A percentile compares a stretch with the other conserved stretches of the same genome.
These are phyloP conservation scores for Aphelocoma californica DNA, from an alignment of 2,797 vertebrate genomes.

Conservation along the genomic window DNA sequence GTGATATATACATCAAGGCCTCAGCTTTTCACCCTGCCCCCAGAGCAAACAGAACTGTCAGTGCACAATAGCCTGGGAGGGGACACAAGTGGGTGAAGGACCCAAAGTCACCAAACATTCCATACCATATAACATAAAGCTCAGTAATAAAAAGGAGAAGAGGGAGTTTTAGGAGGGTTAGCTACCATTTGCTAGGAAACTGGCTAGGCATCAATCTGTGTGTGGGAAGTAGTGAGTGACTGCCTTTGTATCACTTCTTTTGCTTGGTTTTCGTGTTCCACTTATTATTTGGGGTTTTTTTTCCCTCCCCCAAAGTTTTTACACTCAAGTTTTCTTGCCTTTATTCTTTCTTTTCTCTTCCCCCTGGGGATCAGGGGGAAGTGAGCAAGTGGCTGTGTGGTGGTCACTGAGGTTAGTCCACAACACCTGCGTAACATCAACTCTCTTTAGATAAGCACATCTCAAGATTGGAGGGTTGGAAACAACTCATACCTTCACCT, in stretches of 20 bases:
- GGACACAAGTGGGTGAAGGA: neutral
- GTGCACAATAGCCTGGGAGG: neutral
- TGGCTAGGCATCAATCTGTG: neutral
- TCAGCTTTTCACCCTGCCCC: neutral
- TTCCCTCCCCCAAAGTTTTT: neutral
- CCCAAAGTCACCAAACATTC: neutral
- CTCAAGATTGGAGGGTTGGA: neutral
- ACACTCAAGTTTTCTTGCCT: neutral
- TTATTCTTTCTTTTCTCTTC: neutral
- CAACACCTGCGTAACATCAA: neutral
- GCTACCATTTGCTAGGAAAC: neutral
- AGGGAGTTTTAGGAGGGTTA: neutral
- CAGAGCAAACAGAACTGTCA: fast-evolving
- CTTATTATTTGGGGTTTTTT: neutral
- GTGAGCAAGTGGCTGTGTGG: neutral
- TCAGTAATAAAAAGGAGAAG: neutral
- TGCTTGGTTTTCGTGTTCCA: neutral
- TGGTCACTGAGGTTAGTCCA: neutral
- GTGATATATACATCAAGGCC: neutral
- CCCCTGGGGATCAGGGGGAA: neutral
- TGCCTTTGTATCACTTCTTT: neutral
- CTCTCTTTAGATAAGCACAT: neutral
- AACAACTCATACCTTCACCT: neutral
- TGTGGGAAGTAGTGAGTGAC: fast-evolving
- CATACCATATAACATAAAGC: neutral